Evolutionary conservation across 2,797 vertebrate genomes (phyloP), one percentile per base, ranked within the genome.

Genomic region (Myiotriccus ornatus): DNA sequence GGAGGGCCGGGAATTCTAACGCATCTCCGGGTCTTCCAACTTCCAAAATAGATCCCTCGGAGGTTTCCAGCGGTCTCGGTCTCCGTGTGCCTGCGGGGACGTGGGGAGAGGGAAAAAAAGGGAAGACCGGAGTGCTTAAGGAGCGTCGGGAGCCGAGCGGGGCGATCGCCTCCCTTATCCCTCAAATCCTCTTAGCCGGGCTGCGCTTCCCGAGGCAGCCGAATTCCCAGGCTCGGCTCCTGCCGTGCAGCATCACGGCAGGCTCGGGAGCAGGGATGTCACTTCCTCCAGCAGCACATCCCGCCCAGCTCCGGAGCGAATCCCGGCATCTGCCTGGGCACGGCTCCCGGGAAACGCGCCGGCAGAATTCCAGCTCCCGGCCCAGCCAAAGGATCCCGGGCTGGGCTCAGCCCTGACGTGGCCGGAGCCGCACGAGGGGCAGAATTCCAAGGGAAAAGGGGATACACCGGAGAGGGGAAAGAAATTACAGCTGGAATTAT

Each of bases 1-100:
- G 92, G 83, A 97, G 87, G 91, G 63, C 94, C 91, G 87, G 86
- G 95, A 97, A 96, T 87, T 81, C 92, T 96, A 97, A 84, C 0
- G 47, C 96, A 97, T 96, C 80, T 89, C 95, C 37, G 75, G 77
- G 43, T 71, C 28, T 68, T 93, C 90, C 93, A 46, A 74, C 55
- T 79, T 83, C 59, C 53, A 34, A 74, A 73, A 52, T 17, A 2
- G 5, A 53, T 25, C 18, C 47, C 78, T 21, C 14, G 12, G 47
- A 24, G 64, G 50, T 30, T 64, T 20, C 4, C 6, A 19, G 95
- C 2, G 67, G 79, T 83, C 90, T 95, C 37, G 23, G 85, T 93
- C 92, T 39, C 59, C 1, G 70, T 46, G 76, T 56, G 94, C 95
- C 97, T 96, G 88, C 55, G 64, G 56, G 64, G 44, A 94, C 1